A percentile compares a stretch with the other conserved stretches of the same genome.
Conservation (phyloP, 2,113 vertebrate species). For the Dromaius novaehollandiae region DNA sequence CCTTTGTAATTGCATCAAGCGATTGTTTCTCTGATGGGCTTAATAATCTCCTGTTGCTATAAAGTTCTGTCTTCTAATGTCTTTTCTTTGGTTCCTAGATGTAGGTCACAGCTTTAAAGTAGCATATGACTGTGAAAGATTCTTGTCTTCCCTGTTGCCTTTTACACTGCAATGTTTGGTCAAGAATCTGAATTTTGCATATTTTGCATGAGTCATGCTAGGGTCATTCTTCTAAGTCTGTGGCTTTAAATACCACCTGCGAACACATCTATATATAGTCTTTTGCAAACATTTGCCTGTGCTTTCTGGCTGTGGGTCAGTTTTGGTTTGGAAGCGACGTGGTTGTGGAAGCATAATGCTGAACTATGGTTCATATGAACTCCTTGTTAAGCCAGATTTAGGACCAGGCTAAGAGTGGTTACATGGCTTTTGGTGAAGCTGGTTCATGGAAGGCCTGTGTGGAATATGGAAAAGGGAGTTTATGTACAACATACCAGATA, state of each 20-base stretch:
- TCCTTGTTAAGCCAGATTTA: neutral
- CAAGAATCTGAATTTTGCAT: neutral
- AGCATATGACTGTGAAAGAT: constrained; percentile 1
- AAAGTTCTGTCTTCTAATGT: constrained; percentile 19
- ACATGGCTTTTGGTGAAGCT: neutral
- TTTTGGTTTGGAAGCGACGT: neutral
- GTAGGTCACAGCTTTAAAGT: constrained; percentile 55
- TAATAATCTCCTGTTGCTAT: constrained; percentile 28
- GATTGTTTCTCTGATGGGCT: neutral
- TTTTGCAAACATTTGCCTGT: neutral
- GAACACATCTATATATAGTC: neutral
- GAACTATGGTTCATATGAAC: neutral
- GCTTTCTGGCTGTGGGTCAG: neutral
- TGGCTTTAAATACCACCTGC: neutral
- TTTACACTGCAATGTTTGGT: neutral
- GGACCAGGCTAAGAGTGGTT: neutral
- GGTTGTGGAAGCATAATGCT: neutral
- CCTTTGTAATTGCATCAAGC: neutral
- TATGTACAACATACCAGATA: neutral
- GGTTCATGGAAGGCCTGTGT: neutral
- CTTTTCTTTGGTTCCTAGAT: constrained; percentile 17
- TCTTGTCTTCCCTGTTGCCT: neutral
- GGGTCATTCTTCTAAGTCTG: neutral
- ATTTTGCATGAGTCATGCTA: neutral
- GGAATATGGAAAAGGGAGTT: neutral